Conservation (phyloP, 1,140 invertebrate genomes). For the Fopius arisanus region DNA sequence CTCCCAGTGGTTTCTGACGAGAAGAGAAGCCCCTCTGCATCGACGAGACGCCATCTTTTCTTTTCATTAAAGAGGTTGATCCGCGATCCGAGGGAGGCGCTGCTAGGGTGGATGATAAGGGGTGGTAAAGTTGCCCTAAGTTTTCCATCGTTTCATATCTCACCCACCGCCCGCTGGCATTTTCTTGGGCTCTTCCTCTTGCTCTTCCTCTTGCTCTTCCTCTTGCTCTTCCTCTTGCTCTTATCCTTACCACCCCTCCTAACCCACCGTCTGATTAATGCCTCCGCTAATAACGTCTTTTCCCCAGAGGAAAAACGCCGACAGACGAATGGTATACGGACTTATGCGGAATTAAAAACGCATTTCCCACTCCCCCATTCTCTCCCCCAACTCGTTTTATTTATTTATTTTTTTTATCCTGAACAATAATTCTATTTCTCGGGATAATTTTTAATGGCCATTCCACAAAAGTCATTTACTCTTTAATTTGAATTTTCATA, state of each 20-base stretch:
- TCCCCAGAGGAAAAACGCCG: conserved; percentile 47
- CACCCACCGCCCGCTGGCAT: conserved; percentile 36
- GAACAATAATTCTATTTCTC: background rate
- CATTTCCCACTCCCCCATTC: conserved; percentile 38
- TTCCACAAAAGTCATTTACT: background rate
- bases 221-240: background rate
- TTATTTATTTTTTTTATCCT: background rate
- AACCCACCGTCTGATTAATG: conserved; percentile 58
- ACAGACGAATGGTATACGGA: conserved; percentile 39
- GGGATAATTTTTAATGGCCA: background rate
- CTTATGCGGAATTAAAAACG: conserved; percentile 65
- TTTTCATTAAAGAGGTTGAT: conserved; percentile 64
- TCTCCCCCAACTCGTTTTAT: background rate
- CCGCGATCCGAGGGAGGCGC: conserved; percentile 51
- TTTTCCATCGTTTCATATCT: conserved; percentile 61
- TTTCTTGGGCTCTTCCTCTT: conserved; percentile 8
- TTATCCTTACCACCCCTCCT: too few species aligned
- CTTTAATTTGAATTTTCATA: background rate
- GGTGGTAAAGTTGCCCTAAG: conserved; percentile 40
- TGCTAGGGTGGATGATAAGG: conserved; percentile 25
- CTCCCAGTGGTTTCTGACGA: conserved; percentile 64
- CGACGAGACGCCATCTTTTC: conserved; percentile 57
- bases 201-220: background rate
- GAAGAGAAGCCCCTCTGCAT: conserved; percentile 38
- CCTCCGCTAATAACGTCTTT: conserved; percentile 63